Evolutionary conservation across 2,113 vertebrate genomes (phyloP), one percentile per base, ranked within the genome.

Genomic region (Bubo blakistoni): DNA sequence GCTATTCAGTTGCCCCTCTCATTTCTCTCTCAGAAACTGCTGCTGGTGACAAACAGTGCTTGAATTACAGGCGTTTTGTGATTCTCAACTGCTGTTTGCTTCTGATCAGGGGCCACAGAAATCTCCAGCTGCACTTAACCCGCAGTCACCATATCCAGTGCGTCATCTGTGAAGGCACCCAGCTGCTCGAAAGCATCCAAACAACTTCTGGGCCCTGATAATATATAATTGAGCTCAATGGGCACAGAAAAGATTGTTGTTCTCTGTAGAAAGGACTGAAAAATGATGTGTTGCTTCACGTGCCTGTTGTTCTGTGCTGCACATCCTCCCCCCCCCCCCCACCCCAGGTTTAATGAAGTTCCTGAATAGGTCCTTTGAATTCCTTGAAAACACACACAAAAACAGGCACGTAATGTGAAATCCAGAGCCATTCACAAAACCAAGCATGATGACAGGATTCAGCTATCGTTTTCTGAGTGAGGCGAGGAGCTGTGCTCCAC

Each of bases 121-220:
- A 93, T 27, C 80, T 72, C 80, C 96, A 96, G 87, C 88, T 96
- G 81, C 91, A 86, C 86, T 96, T 95, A 96, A 95, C 92, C 93
- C 42, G 3, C 70, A 66, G 74, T 91, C 95, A 63, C 93, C 24
- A 18, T 58, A 83, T 76, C 88, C 86, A 90, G 86, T n/a, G 78
- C 44, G 59, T 86, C 80, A 86, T 91, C 81, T 92, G 52, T 81
- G 74, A 65, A 82, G 90, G 93, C 94, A 93, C 73, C 92, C 97
- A 96, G 66, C 96, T 97, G 93, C 92, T 97, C 46, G 1, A 86
- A 83, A 96, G 90, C 90, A 79, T 82, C 86, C 96, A 84, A 61
- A 69, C 57, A 94, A 85, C 91, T 96, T 61, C 94, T 82, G 78
- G n/a, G 79, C 87, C 80, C 80, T 91, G 88, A 92, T 80, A 85